Conservation (phyloP, 1,140 invertebrate species). For the Drosophila bocqueti region DNA sequence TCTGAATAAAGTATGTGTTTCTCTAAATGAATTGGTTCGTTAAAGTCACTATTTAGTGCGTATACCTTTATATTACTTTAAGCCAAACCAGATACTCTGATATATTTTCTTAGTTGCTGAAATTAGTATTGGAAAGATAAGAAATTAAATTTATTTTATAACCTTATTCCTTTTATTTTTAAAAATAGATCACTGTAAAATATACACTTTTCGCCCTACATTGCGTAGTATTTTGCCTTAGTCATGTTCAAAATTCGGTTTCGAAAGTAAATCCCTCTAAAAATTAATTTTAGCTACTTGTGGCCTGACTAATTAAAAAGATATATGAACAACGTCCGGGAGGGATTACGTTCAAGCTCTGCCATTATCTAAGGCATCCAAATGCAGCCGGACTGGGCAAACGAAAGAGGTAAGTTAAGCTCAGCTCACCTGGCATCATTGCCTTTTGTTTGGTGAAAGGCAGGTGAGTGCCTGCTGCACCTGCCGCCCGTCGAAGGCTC, state of each 20-base stretch:
- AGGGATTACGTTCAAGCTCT: conserved; percentile 22
- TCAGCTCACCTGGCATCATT: conserved; percentile 27
- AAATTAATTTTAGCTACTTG: conserved; percentile 11
- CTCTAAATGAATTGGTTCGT: not conserved
- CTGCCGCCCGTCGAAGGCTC: conserved; percentile 32
- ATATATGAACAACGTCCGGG: conserved; percentile 18
- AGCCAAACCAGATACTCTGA: not conserved
- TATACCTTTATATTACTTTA: not conserved
- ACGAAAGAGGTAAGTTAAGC: conserved; percentile 29
- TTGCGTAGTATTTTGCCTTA: not conserved
- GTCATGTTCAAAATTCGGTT: conserved; percentile 1
- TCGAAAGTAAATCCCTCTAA: conserved; percentile 1
- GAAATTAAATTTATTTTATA: not conserved
- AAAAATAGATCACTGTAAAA: not conserved
- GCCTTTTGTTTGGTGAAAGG: conserved; percentile 52
- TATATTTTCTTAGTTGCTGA: not conserved
- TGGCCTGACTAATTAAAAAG: conserved; percentile 33
- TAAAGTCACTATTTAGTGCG: not conserved
- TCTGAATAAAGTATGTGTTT: not conserved
- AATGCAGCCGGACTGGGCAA: conserved; percentile 30
- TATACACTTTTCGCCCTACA: not conserved
- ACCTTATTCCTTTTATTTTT: too few species aligned
- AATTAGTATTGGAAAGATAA: not conserved
- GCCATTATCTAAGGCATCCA: conserved; percentile 38
- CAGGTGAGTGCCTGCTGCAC: conserved; percentile 40